These are phyloP conservation scores for Leucophenga maculata DNA, from an alignment of 2,888 invertebrate genomes.

Conservation along the genomic window DNA sequence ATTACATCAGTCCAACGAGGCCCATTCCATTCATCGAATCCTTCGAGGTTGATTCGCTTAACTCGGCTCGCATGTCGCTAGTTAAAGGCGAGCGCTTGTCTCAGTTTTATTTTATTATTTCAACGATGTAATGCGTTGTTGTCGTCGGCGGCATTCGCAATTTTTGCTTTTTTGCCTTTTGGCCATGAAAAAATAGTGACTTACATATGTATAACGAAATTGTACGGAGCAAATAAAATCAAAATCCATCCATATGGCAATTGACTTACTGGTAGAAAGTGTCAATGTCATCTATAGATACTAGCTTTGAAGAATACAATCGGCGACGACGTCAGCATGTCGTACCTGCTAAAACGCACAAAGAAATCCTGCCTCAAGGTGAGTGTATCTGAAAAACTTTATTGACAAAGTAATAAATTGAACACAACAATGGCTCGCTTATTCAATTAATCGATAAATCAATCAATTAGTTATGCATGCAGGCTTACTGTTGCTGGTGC, in stretches of 20 bases:
- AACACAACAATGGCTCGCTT: too few species aligned
- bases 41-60: not conserved
- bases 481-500: constrained; percentile 22
- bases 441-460: too few species aligned
- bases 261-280: not conserved
- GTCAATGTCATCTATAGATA: constrained; percentile 23
- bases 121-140: constrained; percentile 51
- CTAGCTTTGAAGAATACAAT: not conserved
- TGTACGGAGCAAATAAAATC: too few species aligned
- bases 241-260: not conserved
- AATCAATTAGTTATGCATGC: constrained; percentile 2
- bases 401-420: too few species aligned
- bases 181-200: not conserved
- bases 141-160: constrained; percentile 36
- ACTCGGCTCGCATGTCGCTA: constrained; percentile 3
- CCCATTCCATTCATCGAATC: not conserved
- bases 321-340: constrained; percentile 50
- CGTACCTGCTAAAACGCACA: constrained; percentile 69
- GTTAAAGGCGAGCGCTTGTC: constrained; percentile 31
- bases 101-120: constrained; percentile 57
- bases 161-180: constrained; percentile 21
- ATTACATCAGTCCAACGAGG: too few species aligned
- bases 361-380: constrained; percentile 71
- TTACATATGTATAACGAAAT: too few species aligned
- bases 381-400: constrained; percentile 42